phyloP scores from a whole-genome alignment of 35 echinoderm and acorn worm genomes.

The Lytechinus variegatus region DNA sequence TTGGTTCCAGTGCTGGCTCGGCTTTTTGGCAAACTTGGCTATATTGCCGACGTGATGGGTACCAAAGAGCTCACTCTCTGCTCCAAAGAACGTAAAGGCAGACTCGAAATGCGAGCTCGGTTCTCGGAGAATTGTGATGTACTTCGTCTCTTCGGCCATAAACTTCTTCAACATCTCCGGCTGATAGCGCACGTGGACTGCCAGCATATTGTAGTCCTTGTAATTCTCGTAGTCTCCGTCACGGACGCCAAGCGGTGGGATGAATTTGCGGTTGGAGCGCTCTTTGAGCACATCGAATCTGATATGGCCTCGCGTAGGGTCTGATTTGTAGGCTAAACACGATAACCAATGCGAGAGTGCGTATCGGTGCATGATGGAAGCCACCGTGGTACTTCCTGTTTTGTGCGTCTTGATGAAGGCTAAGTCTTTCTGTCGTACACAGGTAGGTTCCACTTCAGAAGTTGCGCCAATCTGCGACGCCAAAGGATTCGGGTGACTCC shows the following conservation, averaged over 20 bases:
- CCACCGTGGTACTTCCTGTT: conserved; percentile 71
- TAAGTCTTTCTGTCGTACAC: conserved; percentile 27
- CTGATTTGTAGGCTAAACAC: conserved; percentile 40
- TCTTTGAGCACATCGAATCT: conserved; percentile 27
- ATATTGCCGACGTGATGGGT: background rate
- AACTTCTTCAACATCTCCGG: conserved; percentile 32
- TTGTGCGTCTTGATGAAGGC: conserved; percentile 80
- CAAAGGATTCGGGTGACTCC: background rate
- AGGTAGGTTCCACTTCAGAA: background rate
- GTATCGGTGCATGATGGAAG: conserved; percentile 62
- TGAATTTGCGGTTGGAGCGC: conserved; percentile 47
- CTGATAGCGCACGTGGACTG: conserved; percentile 60
- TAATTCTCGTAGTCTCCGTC: conserved; percentile 48
- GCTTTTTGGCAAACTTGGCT: conserved; percentile 20
- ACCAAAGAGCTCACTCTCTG: conserved; percentile 35
- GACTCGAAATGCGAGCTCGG: conserved; percentile 68
- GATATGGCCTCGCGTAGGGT: conserved; percentile 20
- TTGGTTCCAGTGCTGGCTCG: background rate
- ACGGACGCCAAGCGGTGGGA: conserved; percentile 59
- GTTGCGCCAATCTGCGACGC: background rate
- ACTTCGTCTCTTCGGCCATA: conserved; percentile 53
- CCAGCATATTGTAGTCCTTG: conserved; percentile 68
- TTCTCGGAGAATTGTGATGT: conserved; percentile 69
- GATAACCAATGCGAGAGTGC: conserved; percentile 56
- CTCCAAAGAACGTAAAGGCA: conserved; percentile 56